Percentiles rank a stretch among this genome's conserved stretches.
phyloP scores from a whole-genome alignment of 2,888 invertebrate species.

The Notodromas monacha region DNA sequence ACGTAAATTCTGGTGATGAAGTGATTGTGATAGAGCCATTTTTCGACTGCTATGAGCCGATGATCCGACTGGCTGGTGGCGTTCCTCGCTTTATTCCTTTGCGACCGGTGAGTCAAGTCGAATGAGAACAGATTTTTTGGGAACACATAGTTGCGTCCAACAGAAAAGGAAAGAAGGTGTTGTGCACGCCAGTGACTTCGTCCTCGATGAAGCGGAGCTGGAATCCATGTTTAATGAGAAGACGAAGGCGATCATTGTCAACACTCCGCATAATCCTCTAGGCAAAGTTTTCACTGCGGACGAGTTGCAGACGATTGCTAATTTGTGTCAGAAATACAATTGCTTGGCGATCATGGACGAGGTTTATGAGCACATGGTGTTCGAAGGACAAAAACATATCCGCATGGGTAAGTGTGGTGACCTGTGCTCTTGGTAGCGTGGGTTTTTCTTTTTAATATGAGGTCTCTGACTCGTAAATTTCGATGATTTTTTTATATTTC shows the following conservation, averaged over 20 bases:
- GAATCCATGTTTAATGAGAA: conserved; percentile 41
- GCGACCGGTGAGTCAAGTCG: too few species aligned
- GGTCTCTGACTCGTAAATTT: too few species aligned
- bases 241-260: conserved; percentile 80
- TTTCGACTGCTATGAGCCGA: conserved; percentile 90
- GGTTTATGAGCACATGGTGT: conserved; percentile 92
- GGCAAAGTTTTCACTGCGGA: conserved; percentile 49
- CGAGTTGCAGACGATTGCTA: conserved; percentile 42
- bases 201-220: conserved; percentile 46
- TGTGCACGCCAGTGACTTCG: conserved; percentile 44
- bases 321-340: conserved; percentile 66
- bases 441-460: too few species aligned
- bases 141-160: too few species aligned
- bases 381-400: conserved; percentile 43
- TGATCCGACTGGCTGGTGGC: conserved; percentile 63
- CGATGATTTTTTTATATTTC: too few species aligned
- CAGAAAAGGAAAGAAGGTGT: conserved; percentile 6
- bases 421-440: too few species aligned
- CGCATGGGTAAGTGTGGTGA: conserved; percentile 39
- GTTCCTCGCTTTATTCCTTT: conserved; percentile 54
- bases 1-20: conserved; percentile 45
- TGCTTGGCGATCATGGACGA: conserved; percentile 76
- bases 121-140: conserved; percentile 21
- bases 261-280: conserved; percentile 87
- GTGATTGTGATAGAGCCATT: conserved; percentile 92